These are phyloP conservation scores for Meganola albula DNA, from an alignment of 2,888 invertebrate genomes.

Conservation along the genomic window DNA sequence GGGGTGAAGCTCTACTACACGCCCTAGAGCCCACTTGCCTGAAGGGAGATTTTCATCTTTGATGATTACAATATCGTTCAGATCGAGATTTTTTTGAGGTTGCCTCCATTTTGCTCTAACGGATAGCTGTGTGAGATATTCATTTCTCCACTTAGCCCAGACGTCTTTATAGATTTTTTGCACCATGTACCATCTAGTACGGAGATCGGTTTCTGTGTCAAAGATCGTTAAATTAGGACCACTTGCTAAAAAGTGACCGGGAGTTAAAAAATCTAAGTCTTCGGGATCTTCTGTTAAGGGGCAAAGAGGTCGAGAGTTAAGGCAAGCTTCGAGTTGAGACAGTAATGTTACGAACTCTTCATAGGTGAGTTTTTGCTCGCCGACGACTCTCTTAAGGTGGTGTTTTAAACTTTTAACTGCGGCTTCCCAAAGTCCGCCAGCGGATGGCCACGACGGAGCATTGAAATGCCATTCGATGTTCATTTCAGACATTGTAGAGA, in stretches of 20 bases:
- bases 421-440: too few species aligned
- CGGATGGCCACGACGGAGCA: too few species aligned
- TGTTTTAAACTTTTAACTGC: too few species aligned
- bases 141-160: neutral
- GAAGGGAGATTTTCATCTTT: neutral
- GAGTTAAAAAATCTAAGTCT: neutral
- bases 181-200: conserved; percentile 4
- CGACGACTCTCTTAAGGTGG: too few species aligned
- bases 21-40: neutral
- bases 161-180: conserved; percentile 3
- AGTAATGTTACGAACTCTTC: too few species aligned
- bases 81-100: neutral
- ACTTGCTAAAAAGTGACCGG: neutral
- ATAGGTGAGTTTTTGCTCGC: too few species aligned
- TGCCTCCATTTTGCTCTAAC: neutral
- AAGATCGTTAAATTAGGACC: neutral
- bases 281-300: conserved; percentile 3
- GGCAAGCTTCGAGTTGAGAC: neutral
- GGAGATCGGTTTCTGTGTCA: conserved; percentile 3
- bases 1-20: conserved; percentile 2
- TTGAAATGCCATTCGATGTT: too few species aligned
- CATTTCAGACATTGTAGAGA: too few species aligned
- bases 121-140: neutral
- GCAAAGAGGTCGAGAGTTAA: neutral
- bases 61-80: neutral